phyloP scores from a whole-genome alignment of 2,113 vertebrate genomes.

The Cricetomys ansorgei region DNA sequence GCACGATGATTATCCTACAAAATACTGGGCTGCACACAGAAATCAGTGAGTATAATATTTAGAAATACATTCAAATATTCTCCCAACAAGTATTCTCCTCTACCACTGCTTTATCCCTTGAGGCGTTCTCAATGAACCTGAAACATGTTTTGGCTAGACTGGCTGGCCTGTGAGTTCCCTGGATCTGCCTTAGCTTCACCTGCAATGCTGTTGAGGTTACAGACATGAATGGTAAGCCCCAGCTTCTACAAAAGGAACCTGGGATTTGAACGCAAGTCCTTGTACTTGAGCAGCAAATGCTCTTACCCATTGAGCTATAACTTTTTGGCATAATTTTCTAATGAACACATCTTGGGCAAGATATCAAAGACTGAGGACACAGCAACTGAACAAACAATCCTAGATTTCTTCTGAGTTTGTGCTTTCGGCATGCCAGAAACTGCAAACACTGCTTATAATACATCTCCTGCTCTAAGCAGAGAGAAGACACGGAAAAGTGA shows the following conservation, averaged over 20 bases:
- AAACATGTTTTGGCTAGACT: neutral
- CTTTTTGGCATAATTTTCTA: conserved; percentile 24
- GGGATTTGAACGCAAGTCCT: neutral
- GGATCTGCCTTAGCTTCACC: neutral
- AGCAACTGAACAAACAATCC: conserved; percentile 34
- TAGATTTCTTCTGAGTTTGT: conserved; percentile 19
- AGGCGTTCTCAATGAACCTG: neutral
- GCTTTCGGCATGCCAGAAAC: conserved; percentile 37
- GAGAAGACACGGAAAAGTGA: conserved; percentile 35
- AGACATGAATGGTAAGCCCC: neutral
- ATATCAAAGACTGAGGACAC: neutral
- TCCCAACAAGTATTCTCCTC: no score
- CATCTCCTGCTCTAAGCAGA: neutral
- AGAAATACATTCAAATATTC: no score
- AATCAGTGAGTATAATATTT: no score
- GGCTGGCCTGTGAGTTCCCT: neutral
- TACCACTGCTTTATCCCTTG: neutral
- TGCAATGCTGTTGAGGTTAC: no score
- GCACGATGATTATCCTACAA: no score
- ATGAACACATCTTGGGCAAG: conserved; percentile 14
- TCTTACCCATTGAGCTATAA: neutral
- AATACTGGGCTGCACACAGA: no score
- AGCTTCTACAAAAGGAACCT: neutral
- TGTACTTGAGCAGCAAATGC: neutral
- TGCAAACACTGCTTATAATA: conserved; percentile 41